Conservation (phyloP, 2,797 vertebrate species). For the Sebastes trivittatus region DNA sequence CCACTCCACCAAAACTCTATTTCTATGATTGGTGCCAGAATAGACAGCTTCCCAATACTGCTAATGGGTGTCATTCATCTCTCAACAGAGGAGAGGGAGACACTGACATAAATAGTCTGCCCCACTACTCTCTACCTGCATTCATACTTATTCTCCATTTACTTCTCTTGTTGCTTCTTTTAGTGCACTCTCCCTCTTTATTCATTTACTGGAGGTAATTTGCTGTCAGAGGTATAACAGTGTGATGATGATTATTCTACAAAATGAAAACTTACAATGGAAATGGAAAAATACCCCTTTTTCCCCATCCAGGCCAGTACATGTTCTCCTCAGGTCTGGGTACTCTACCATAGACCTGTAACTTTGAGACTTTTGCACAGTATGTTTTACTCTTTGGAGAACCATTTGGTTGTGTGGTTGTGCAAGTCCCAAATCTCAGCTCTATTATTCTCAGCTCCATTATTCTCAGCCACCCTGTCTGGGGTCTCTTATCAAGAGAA, state of each 20-base stretch:
- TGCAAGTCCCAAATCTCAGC: background rate
- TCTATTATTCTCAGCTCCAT: background rate
- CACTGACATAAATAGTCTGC: conserved; percentile 31
- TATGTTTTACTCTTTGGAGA: background rate
- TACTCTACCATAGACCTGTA: background rate
- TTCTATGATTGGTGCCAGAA: conserved; percentile 49
- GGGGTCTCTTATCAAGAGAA: background rate
- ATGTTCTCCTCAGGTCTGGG: background rate
- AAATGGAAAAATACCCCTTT: background rate
- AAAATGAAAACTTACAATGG: background rate
- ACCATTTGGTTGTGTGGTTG: background rate
- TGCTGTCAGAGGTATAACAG: background rate
- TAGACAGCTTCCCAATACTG: conserved; percentile 43
- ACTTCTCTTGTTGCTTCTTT: conserved; percentile 3
- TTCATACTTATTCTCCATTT: conserved; percentile 24
- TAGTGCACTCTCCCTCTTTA: background rate
- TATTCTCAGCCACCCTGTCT: background rate
- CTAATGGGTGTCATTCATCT: conserved; percentile 68
- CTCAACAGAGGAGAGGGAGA: conserved; percentile 35
- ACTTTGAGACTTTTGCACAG: background rate
- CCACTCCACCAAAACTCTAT: conserved; percentile 30
- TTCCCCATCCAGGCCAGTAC: background rate
- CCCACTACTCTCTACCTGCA: conserved; percentile 22
- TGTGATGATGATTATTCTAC: background rate
- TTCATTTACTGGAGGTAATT: conserved; percentile 8